phyloP scores from a whole-genome alignment of 2,797 vertebrate species.

The Melopsittacus undulatus region DNA sequence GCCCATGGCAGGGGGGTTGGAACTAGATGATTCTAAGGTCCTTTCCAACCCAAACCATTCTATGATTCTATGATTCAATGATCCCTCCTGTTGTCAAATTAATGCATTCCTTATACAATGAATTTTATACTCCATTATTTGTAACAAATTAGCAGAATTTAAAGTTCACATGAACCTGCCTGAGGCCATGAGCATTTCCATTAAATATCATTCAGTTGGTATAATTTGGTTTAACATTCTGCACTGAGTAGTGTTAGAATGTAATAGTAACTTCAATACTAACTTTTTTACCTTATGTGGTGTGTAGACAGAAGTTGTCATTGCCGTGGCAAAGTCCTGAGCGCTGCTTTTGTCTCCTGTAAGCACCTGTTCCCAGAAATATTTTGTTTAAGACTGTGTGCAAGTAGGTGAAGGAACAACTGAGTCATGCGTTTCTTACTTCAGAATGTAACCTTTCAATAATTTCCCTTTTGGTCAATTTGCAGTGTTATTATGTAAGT shows the following conservation, averaged over 20 bases:
- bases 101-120: not conserved
- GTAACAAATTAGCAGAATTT: not conserved
- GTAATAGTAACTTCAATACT: not conserved
- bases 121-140: not conserved
- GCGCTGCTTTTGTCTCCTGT: not conserved
- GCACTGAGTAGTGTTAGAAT: not conserved
- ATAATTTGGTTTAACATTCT: not conserved
- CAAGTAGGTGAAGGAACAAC: not conserved
- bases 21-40: not conserved
- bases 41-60: not conserved
- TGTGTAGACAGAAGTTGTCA: not conserved
- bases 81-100: not conserved
- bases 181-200: not conserved
- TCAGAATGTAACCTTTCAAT: not conserved
- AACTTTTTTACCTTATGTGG: not conserved
- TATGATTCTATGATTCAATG: not conserved
- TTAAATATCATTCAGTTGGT: not conserved
- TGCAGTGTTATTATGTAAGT: not conserved
- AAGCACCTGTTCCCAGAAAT: not conserved
- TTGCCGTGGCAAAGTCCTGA: not conserved
- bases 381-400: not conserved
- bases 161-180: not conserved
- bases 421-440: accelerated
- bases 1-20: not conserved
- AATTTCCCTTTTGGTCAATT: not conserved